Conservation (phyloP, 2,797 vertebrate species). For the Silurus lanzhouensis region DNA sequence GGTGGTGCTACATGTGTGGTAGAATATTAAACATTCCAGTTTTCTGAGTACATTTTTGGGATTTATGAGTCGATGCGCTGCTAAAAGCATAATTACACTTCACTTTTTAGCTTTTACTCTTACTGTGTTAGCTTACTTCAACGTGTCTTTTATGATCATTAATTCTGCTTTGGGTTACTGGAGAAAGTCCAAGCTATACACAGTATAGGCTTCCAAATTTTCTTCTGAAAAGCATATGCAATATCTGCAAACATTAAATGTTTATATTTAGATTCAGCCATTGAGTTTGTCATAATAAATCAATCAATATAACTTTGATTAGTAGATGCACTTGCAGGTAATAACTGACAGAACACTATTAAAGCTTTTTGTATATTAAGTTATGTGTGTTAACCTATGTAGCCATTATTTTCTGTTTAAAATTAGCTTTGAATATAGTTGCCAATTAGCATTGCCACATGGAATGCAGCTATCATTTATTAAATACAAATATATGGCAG, state of each 20-base stretch:
- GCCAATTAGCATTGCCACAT: neutral
- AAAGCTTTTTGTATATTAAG: neutral
- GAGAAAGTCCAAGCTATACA: neutral
- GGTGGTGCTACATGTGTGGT: neutral
- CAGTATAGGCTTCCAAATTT: neutral
- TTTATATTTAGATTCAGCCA: neutral
- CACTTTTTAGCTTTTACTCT: neutral
- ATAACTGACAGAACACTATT: neutral
- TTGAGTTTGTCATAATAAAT: neutral
- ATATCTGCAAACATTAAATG: neutral
- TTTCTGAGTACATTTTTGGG: neutral
- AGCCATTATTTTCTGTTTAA: neutral
- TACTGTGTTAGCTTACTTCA: neutral
- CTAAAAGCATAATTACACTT: slow-evolving; percentile 2
- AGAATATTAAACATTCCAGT: neutral
- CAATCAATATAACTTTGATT: neutral
- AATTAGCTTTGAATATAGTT: neutral
- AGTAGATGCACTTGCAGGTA: neutral
- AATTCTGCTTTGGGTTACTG: neutral
- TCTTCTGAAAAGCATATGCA: neutral
- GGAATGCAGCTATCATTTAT: neutral
- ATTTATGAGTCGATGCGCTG: neutral
- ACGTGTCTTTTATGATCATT: neutral
- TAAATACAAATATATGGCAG: neutral
- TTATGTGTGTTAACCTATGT: neutral